Evolutionary conservation across 1,140 invertebrate species (phyloP), one percentile per base, ranked within the genome.

Genomic region (Latrodectus geometricus): DNA sequence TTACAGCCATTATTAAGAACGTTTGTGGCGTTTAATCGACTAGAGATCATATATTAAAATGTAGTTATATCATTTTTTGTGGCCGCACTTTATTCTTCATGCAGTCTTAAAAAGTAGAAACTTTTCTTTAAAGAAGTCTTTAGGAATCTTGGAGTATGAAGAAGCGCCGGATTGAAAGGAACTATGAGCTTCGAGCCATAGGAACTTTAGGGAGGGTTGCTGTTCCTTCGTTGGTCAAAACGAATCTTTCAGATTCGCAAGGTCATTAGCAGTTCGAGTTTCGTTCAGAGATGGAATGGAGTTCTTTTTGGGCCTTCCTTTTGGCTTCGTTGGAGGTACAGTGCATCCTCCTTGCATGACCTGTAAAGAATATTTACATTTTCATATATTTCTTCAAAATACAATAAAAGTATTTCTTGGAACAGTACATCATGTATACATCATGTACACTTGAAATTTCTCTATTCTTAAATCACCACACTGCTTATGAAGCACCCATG

Each of bases 281-380:
- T 88, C 87, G 79, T 75, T 88, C 52, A 89, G 78, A 11, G 89
- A 89, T 15, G 90, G 90, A 73, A 90, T 90, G 4, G 90, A 90
- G 86, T 91, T 90, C 83, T 92, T 92, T 88, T 91, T 92, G 5
- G 91, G 91, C 70, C 91, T 87, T 49, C 91, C 91, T 90, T 92
- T 92, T 4, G 92, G 91, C 88, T 92, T 92, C 0, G 92, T 92
- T 11, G 92, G 92, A 17, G 91, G 89, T 83, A 91, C 90, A 50
- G 89, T 90, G 56, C 90, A 91, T 4, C 92, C 92, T 35, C 89
- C 90, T 88, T 90, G 89, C 88, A 92, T 88, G 2, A 92, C 91
- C 91, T 92, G 70, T 35, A 52, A 61, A 72, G n/a, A 35, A 35
- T 35, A 35, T 35, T 35, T 35, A 35, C 2, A 35, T 35, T 35